Evolutionary conservation across 2,888 invertebrate species (phyloP).

Genomic region (Scotopteryx bipunctaria): DNA sequence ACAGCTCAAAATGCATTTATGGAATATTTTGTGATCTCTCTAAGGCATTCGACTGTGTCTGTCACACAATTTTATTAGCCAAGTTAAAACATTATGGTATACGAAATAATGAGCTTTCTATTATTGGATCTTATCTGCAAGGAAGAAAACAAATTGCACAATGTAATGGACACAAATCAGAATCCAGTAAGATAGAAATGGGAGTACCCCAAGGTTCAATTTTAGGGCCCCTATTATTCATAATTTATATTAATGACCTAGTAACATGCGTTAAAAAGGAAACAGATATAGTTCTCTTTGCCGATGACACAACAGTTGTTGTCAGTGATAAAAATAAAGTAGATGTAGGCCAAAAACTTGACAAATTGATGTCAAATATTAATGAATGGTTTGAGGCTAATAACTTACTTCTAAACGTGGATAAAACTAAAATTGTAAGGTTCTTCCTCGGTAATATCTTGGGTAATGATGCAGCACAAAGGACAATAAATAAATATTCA

Average conservation of each 20-base stretch:
- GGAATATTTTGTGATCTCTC: too few relatives aligned
- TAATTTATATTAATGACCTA: neutral
- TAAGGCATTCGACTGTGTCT: too few relatives aligned
- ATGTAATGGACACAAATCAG: too few relatives aligned
- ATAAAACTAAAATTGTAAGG: neutral
- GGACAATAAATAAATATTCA: neutral
- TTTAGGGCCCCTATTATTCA: neutral
- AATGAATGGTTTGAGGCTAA: neutral
- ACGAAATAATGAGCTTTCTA: too few relatives aligned
- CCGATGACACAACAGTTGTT: neutral
- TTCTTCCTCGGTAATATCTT: neutral
- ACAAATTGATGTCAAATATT: neutral
- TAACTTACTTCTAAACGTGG: neutral
- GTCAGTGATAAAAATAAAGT: neutral
- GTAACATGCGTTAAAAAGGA: conserved; percentile 11
- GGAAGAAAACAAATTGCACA: too few relatives aligned
- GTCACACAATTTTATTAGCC: too few relatives aligned
- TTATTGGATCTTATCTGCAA: too few relatives aligned
- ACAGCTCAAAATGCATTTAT: too few relatives aligned
- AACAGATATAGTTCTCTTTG: conserved; percentile 2
- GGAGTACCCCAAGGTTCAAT: neutral
- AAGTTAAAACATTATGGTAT: too few relatives aligned
- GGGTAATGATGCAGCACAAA: neutral
- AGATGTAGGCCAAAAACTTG: neutral
- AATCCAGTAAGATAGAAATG: too few relatives aligned